Percentiles rank a stretch among this genome's conserved stretches.
phyloP scores from a whole-genome alignment of 2,113 vertebrate genomes.

The Hippolais icterina region DNA sequence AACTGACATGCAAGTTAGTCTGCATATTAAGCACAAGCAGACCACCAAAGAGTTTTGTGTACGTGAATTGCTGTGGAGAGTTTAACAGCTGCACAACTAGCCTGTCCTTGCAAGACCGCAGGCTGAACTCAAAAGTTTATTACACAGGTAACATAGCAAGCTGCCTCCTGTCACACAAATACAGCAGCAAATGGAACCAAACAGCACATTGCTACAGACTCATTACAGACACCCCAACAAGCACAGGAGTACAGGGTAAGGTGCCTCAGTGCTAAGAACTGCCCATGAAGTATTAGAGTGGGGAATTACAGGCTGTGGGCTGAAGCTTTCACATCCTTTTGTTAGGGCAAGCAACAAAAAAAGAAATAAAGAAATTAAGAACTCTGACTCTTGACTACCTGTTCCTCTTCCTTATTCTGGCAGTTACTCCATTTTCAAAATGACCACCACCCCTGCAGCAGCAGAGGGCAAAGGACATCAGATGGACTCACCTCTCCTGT shows the following conservation, averaged over 20 bases:
- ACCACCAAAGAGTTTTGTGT: fast-evolving
- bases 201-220: neutral
- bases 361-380: neutral
- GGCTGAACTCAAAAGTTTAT: neutral
- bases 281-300: neutral
- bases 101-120: neutral
- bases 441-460: neutral
- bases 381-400: neutral
- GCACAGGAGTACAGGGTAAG: neutral
- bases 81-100: neutral
- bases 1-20: neutral
- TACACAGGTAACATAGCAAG: neutral
- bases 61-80: fast-evolving
- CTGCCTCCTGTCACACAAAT: neutral
- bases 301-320: neutral
- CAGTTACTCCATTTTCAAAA: neutral
- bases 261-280: fast-evolving
- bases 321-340: neutral
- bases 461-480: neutral
- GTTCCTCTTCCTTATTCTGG: neutral
- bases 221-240: fast-evolving
- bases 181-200: neutral
- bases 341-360: neutral
- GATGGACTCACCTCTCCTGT: neutral
- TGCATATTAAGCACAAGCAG: neutral